Evolutionary conservation across 1,140 invertebrate species (phyloP), one percentile per base, ranked within the genome.

Genomic region (Ctenoplectra terminalis): DNA sequence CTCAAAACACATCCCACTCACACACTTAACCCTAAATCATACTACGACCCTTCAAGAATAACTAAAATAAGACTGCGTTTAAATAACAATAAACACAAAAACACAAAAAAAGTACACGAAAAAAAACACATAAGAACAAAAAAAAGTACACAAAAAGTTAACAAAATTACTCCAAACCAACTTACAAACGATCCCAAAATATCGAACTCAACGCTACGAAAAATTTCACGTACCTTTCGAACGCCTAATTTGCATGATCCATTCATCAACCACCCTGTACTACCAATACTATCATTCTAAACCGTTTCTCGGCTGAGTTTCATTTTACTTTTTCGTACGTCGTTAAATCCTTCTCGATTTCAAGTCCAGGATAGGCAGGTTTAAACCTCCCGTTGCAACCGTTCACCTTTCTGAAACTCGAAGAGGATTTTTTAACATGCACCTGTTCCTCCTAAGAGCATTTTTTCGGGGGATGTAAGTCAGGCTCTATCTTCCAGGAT

Each of bases 381-480:
- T 56, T 66, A 67, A 66, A 75, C 6, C 40, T 50, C n/a, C 31
- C 29, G 72, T 56, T 40, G 63, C 71, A 81, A 67, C 61, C 61
- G 50, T 78, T 86, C 80, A 66, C 17, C 58, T 75, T 37, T 50
- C 73, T 69, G 77, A 79, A 67, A 79, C 67, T 73, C 43, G 34
- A 84, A 76, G 82, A 81, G 86, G 79, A 87, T 81, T 80, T 89
- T 82, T 80, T 85, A 69, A 86, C 71, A 66, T 67, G 83, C 90
- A 91, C 90, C 90, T 91, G 90, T 91, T 90, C 89, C 60, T 85
- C 87, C 87, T 84, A 83, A 87, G 87, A 88, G 63, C 80, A 84
- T 87, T 91, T 84, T 84, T 87, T 76, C 67, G 75, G 83, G 85
- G 85, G 85, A 87, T 87, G 85, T 86, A 89, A 90, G 83, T 81